Evolutionary conservation across 2,797 vertebrate genomes (phyloP).

Genomic region (Naso thynnoides): DNA sequence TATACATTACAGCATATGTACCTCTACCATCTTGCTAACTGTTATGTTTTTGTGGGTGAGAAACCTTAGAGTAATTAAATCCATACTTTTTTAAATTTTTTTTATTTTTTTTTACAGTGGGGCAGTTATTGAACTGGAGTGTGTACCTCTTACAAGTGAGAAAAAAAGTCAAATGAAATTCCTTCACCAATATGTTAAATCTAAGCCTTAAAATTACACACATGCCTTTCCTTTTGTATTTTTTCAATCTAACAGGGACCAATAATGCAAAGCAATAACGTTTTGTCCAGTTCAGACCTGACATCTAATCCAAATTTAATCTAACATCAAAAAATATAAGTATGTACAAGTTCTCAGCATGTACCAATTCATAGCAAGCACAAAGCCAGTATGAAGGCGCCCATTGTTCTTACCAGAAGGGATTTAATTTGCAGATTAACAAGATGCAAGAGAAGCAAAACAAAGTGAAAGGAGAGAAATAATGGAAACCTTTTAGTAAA

Average conservation of each 20-base stretch:
- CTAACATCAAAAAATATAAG: neutral
- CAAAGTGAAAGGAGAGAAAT: neutral
- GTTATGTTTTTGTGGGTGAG: neutral
- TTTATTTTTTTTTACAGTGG: neutral
- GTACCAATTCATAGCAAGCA: neutral
- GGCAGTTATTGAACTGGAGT: neutral
- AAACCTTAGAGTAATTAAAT: no score
- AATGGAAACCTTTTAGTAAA: neutral
- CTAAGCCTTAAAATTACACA: neutral
- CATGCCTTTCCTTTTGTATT: neutral
- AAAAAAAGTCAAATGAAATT: no score
- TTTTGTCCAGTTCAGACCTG: neutral
- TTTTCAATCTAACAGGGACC: neutral
- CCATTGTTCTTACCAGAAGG: slow-evolving; percentile 32
- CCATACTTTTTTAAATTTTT: no score
- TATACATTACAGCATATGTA: neutral
- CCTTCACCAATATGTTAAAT: no score
- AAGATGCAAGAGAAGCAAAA: neutral
- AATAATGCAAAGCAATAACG: neutral
- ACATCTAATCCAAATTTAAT: neutral
- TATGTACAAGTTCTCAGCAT: neutral
- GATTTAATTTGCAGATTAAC: slow-evolving; percentile 52
- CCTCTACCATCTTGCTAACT: neutral
- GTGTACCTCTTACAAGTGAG: neutral
- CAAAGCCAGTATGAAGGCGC: slow-evolving; percentile 6